Conservation (phyloP, 2,113 vertebrate species). For the Dascyllus trimaculatus region DNA sequence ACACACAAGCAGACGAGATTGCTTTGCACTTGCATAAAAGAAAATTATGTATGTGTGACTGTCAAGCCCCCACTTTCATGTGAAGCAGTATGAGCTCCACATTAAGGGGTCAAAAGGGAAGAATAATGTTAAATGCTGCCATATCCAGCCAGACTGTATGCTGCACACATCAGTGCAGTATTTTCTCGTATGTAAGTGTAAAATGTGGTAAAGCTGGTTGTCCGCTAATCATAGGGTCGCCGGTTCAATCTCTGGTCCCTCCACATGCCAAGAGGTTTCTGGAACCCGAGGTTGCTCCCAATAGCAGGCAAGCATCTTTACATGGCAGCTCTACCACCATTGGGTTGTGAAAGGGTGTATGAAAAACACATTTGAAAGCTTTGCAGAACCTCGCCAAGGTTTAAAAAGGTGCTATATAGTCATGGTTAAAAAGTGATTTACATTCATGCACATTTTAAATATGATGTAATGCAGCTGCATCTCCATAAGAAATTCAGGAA, state of each 20-base stretch:
- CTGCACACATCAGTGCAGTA: background rate
- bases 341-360: too few species aligned
- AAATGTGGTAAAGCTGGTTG: too few species aligned
- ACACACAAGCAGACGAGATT: background rate
- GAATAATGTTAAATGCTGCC: constrained; percentile 18
- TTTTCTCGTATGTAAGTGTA: background rate
- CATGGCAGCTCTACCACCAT: too few species aligned
- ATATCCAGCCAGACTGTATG: background rate
- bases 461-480: background rate
- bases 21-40: background rate
- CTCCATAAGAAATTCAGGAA: background rate
- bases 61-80: constrained; percentile 33
- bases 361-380: too few species aligned
- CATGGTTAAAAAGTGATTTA: too few species aligned
- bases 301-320: too few species aligned
- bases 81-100: constrained; percentile 36
- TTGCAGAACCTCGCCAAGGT: too few species aligned
- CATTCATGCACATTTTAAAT: too few species aligned
- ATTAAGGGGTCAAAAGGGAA: constrained; percentile 7
- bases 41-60: constrained; percentile 34
- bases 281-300: too few species aligned
- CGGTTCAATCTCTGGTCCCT: too few species aligned
- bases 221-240: too few species aligned
- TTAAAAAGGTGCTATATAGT: background rate
- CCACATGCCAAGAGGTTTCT: too few species aligned